These are phyloP conservation scores for Pygmarrhopalites habei DNA, from an alignment of 1,140 invertebrate species.

Conservation along the genomic window DNA sequence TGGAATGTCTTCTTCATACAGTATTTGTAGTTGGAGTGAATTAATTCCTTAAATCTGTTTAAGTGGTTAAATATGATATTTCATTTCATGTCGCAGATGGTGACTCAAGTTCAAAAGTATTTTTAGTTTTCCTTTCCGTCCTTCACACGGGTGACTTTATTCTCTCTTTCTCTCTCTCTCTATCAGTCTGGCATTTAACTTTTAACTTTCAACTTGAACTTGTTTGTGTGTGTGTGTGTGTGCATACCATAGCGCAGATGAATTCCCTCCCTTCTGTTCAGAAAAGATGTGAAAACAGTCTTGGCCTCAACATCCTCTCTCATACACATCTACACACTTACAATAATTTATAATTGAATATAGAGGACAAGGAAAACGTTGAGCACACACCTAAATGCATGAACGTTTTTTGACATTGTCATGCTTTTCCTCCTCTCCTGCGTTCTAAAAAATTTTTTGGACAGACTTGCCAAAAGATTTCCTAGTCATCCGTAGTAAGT, in stretches of 20 bases:
- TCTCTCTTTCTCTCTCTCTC: constrained; percentile 2
- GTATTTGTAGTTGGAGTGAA: too few species aligned
- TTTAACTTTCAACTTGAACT: not conserved
- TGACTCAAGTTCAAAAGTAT: constrained; percentile 10
- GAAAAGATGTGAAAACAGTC: not conserved
- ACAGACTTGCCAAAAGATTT: not conserved
- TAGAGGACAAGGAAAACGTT: not conserved
- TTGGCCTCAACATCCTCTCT: not conserved
- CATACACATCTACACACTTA: not conserved
- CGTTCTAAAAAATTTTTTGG: not conserved
- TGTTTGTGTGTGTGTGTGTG: not conserved
- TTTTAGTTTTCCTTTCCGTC: constrained; percentile 4
- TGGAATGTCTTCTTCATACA: too few species aligned
- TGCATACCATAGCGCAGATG: not conserved
- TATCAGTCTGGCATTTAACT: not conserved
- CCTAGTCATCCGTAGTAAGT: not conserved
- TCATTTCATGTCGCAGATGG: not conserved
- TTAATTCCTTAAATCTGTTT: too few species aligned
- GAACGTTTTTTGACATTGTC: not conserved
- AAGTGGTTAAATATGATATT: not conserved
- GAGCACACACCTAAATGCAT: not conserved
- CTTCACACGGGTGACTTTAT: constrained; percentile 10
- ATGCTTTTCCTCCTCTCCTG: not conserved
- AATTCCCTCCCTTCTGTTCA: not conserved
- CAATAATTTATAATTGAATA: not conserved